Base-by-base conservation (phyloP, 2,888 invertebrate species). In the Hoplodrina ambigua region DNA sequence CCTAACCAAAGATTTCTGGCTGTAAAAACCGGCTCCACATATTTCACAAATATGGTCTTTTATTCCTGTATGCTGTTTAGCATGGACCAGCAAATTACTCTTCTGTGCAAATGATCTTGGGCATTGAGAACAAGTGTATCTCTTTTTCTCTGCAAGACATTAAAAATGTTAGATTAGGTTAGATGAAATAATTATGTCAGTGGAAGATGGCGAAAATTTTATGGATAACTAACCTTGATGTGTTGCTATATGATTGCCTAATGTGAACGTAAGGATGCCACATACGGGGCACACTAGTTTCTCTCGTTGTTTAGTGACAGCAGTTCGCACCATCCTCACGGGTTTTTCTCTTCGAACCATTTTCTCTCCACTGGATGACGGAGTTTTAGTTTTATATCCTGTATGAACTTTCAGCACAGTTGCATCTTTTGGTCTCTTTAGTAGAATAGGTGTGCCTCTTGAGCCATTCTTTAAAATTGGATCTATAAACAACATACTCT, bases 1-100 rank as follows among this genome's bases (percentile, higher is more conserved):
- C 96, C 96, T 94, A 73, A 94, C 92, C 78, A 96, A 90, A 53
- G 96, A 96, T 78, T 96, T 96, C 75, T 94, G 94, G 65, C 94
- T 95, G 78, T 95, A 96, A 79, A 96, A 96, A 2, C 95, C 95
- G 50, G 96, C 93, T n/a, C 96, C 96, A 82, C 96, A 96, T 46
- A 96, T 81, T 84, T 96, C 96, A 82, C 96, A 96, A 76, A 96
- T 95, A 50, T 96, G 96, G 82, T 96, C 96, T 75, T 95, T 96
- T 37, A 95, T 85, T 50, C 96, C 96, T 2, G 92, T 89, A 72
- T 96, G 96, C 75, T 95, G 94, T 84, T 96, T 96, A 41, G 93
- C 83, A 69, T 96, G 96, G 7, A 91, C 89, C 33, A 90, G 68
- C 69, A 95, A 86, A 81, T 96, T 96, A 72, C 91, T 90, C 78